phyloP scores from a whole-genome alignment of 2,113 vertebrate genomes.

The Girardinichthys multiradiatus region DNA sequence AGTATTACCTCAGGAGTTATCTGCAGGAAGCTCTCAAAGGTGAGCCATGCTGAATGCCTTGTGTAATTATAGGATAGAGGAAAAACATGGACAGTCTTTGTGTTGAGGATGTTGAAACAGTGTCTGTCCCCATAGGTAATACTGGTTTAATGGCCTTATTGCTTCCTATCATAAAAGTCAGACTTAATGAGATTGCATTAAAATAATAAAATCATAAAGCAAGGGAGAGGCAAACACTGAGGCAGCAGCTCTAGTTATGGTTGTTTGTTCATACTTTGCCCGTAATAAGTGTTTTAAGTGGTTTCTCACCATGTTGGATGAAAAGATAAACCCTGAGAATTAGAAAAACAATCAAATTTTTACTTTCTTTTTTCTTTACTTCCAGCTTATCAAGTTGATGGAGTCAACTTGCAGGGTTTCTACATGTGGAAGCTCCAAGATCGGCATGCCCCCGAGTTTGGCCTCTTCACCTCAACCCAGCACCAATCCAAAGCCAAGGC shows the following conservation, averaged over 20 bases:
- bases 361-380: conserved; percentile 16
- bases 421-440: conserved; percentile 91
- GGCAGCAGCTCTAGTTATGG: not conserved
- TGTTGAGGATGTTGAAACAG: not conserved
- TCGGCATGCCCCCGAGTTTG: conserved; percentile 83
- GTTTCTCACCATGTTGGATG: not conserved
- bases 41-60: conserved; percentile 57
- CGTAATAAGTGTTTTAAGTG: not conserved
- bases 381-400: conserved; percentile 86
- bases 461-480: conserved; percentile 86
- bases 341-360: no score
- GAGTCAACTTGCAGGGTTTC: conserved; percentile 90
- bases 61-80: not conserved
- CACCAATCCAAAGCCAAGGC: conserved; percentile 86
- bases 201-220: conserved; percentile 57
- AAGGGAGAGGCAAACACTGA: conserved; percentile 8
- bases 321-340: not conserved
- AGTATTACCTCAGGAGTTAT: conserved; percentile 87
- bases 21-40: conserved; percentile 92
- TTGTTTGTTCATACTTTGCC: not conserved
- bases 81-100: not conserved
- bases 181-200: conserved; percentile 50
- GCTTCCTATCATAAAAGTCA: conserved; percentile 39
- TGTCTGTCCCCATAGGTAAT: conserved; percentile 8
- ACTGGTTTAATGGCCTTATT: conserved; percentile 44